A percentile compares a stretch with the other conserved stretches of the same genome.
phyloP scores from a whole-genome alignment of 2,797 vertebrate species.

The Semotilus atromaculatus region DNA sequence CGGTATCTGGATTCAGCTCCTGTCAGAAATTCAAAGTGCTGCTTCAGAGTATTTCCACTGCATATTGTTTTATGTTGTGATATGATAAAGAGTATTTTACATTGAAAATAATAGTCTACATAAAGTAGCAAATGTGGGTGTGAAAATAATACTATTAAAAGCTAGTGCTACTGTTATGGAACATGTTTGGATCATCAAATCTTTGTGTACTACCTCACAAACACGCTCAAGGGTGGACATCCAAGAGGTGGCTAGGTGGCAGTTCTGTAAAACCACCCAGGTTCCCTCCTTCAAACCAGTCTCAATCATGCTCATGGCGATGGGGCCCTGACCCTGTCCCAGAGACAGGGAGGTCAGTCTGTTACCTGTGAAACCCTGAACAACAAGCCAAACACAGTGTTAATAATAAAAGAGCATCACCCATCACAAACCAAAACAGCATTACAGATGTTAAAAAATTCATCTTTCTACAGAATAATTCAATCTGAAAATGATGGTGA shows the following conservation, averaged over 20 bases:
- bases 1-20: constrained; percentile 86
- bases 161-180: background rate
- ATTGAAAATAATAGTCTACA: background rate
- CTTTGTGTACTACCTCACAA: constrained; percentile 82
- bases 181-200: background rate
- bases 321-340: constrained; percentile 92
- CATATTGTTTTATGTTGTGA: background rate
- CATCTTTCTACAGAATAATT: background rate
- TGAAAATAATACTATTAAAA: background rate
- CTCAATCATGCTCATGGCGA: constrained; percentile 88
- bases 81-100: background rate
- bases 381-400: constrained; percentile 38
- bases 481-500: background rate
- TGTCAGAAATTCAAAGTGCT: constrained; percentile 60
- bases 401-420: background rate
- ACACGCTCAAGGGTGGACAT: constrained; percentile 89
- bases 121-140: background rate
- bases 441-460: background rate
- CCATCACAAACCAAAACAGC: constrained; percentile 10
- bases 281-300: constrained; percentile 84
- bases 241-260: constrained; percentile 92
- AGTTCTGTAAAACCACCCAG: constrained; percentile 93
- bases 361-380: constrained; percentile 83
- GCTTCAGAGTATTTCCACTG: constrained; percentile 17
- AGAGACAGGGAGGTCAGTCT: constrained; percentile 89